Evolutionary conservation across 2,797 vertebrate genomes (phyloP).

Genomic region (Sebastes oblongus): DNA sequence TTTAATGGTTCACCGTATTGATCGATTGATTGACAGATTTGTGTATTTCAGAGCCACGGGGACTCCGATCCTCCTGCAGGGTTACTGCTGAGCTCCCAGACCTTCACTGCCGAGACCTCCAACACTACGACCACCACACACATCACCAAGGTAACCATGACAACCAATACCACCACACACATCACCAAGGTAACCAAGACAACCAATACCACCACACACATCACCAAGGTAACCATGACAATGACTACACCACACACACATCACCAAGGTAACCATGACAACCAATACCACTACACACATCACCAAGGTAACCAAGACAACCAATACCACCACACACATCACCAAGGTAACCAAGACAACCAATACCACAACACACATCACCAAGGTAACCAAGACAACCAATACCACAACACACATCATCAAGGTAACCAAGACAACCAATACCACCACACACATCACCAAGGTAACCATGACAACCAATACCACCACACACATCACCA

Average conservation of each 20-base stretch:
- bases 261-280: background rate
- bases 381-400: too few species aligned
- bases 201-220: background rate
- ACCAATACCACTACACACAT: too few species aligned
- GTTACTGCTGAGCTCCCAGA: constrained; percentile 92
- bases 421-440: too few species aligned
- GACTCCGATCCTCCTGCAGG: constrained; percentile 80
- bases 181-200: background rate
- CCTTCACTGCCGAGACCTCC: constrained; percentile 91
- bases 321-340: too few species aligned
- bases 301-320: too few species aligned
- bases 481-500: too few species aligned
- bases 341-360: too few species aligned
- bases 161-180: background rate
- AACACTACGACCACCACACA: constrained; percentile 94
- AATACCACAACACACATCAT: too few species aligned
- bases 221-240: background rate
- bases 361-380: too few species aligned
- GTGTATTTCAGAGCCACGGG: constrained; percentile 76
- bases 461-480: too few species aligned
- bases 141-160: constrained; percentile 78
- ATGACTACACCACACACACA: background rate
- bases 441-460: too few species aligned
- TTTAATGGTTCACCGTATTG: too few species aligned
- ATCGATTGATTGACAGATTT: background rate